Evolutionary conservation across 2,888 invertebrate species (phyloP), one percentile per base, ranked within the genome.

Genomic region (Zelleria hepariella): DNA sequence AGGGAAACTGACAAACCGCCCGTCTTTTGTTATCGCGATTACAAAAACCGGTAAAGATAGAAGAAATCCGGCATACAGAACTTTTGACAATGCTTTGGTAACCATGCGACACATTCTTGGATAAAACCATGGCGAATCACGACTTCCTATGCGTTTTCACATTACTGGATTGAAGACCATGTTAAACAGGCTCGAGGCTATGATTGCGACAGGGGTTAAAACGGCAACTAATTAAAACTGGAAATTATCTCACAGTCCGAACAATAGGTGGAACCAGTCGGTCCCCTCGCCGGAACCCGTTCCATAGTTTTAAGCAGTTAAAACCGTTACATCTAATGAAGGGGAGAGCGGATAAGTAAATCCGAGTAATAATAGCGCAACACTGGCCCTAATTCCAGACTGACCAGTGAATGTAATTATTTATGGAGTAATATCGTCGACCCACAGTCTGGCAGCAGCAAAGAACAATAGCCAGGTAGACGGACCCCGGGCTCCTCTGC

Each of bases 311-410:
- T 87, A 88, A 86, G 80, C 83, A 82, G 82, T 82, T 78, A 83
- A 82, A 87, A 86, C 88, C 87, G 88, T 88, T 88, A 87, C 84
- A 82, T 80, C 86, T 88, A 87, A 88, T 88, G 87, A 88, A 82
- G 80, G 86, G 87, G 86, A 82, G 85, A 78, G 80, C 80, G 80
- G 77, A 81, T 81, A 82, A 76, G 48, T 79, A 80, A 85, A 82
- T 80, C 78, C 75, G 68, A 73, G 73, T 83, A 84, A 84, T 76
- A 78, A 79, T 77, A 80, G 77, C 75, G 75, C 79, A 80, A 47
- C 26, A 82, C 78, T 86, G 85, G 82, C 85, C 86, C 83, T 80
- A 80, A 83, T 79, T 68, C 68, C 64, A 69, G 76, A 83, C 73
- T 86, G 85, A 82, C 86, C 86, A 80, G 85, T 85, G 75, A 77